Evolutionary conservation across 2,888 invertebrate genomes (phyloP), one percentile per base, ranked within the genome.

Genomic region (Eupithecia abbreviata): DNA sequence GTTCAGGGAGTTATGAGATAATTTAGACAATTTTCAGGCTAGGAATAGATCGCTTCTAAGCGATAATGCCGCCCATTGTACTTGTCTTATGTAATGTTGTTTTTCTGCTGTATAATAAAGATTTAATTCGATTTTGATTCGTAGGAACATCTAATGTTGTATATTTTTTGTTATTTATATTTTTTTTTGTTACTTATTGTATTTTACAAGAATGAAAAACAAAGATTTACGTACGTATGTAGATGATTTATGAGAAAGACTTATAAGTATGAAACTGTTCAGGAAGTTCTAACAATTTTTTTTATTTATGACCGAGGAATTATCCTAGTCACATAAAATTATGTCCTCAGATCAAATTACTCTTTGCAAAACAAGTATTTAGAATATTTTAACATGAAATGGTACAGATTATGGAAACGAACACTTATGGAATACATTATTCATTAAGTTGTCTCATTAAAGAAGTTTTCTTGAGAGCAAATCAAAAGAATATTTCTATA

Each of bases 361-460:
- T 70, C 51, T 45, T 45, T 65, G 66, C 49, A 76, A 70, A 76
- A 65, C 15, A 70, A 73, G 69, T 66, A 10, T 45, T 18, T 58
- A 69, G 77, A 75, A 75, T 77, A 75, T 71, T 71, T 87, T 84
- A 85, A 78, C 83, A 84, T 83, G 81, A 85, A 85, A 84, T 85
- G 80, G 82, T 81, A 84, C 78, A 83, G 76, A 84, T 85, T 85
- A 85, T 82, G 80, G 80, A 81, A 69, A 81, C 84, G 80, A 83
- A 82, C 82, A 77, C 78, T 82, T 84, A 83, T 77, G 74, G 69
- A 30, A 83, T 87, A 75, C 79, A 88, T 87, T 83, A 87, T 87
- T 83, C 84, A 88, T 88, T 67, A 83, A 82, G 80, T 84, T 85
- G 85, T 86, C 87, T 85, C 80, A 82, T 84, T 85, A 83, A 55